Evolutionary conservation across 2,888 invertebrate genomes (phyloP).

Genomic region (Prosapia bicincta): DNA sequence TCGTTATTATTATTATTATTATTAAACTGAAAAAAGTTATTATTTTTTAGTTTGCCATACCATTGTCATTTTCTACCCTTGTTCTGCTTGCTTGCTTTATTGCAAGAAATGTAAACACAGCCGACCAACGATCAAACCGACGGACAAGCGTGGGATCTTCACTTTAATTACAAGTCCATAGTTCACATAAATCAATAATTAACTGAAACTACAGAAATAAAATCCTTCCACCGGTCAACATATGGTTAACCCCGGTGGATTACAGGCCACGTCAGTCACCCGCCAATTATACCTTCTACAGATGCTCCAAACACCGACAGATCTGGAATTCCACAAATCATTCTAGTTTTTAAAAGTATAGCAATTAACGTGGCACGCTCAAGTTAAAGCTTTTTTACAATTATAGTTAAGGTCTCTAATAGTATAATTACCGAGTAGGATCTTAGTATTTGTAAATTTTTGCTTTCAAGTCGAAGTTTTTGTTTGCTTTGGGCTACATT

Average conservation of each 20-base stretch:
- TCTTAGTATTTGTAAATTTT: neutral
- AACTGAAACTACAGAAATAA: neutral
- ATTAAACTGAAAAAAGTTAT: too few species aligned
- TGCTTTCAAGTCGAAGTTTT: neutral
- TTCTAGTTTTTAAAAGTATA: neutral
- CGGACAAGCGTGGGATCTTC: neutral
- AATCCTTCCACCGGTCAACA: neutral
- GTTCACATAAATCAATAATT: neutral
- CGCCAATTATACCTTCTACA: neutral
- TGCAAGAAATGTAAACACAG: too few species aligned
- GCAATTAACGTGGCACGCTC: neutral
- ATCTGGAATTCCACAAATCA: neutral
- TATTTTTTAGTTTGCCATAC: too few species aligned
- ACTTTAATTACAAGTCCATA: neutral
- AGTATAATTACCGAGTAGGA: neutral
- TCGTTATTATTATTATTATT: too few species aligned
- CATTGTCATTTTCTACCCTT: too few species aligned
- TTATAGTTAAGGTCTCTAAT: neutral
- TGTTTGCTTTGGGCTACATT: neutral
- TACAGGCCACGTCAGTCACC: neutral
- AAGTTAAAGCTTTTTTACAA: neutral
- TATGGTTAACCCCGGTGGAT: neutral
- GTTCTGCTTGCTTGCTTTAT: too few species aligned
- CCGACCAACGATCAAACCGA: too few species aligned
- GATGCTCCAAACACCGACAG: neutral